Percentiles rank a stretch among this genome's conserved stretches.
Evolutionary conservation across 2,888 invertebrate species (phyloP).

Genomic region (Isoperla grammatica): DNA sequence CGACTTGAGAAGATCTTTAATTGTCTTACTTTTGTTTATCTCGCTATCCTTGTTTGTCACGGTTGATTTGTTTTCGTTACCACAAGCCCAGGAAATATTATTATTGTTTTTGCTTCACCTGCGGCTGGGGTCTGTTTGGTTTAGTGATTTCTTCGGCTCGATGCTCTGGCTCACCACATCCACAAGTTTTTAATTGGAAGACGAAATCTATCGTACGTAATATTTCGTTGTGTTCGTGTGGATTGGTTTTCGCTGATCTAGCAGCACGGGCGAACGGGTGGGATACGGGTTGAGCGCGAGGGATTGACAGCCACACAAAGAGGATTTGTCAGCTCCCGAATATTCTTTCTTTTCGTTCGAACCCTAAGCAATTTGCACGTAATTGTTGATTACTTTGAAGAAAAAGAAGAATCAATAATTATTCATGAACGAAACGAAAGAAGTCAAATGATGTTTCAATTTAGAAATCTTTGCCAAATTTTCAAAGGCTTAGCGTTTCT

Average conservation of each 20-base stretch:
- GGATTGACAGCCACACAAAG: constrained; percentile 17
- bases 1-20: not conserved
- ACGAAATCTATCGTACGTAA: no score
- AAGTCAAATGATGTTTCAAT: constrained; percentile 23
- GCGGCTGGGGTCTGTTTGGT: not conserved
- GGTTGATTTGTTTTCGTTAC: constrained; percentile 12
- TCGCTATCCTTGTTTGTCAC: not conserved
- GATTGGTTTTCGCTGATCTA: no score
- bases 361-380: constrained; percentile 17
- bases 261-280: not conserved
- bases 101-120: constrained; percentile 9
- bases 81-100: constrained; percentile 9
- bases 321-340: constrained; percentile 4
- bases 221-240: no score
- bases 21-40: constrained; percentile 2
- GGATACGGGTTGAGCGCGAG: not conserved
- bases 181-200: not conserved
- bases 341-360: not conserved
- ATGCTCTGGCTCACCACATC: constrained; percentile 8
- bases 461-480: constrained; percentile 23
- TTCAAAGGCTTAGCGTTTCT: constrained; percentile 19
- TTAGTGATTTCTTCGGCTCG: constrained; percentile 9
- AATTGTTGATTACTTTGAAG: constrained; percentile 20
- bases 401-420: constrained; percentile 22
- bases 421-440: constrained; percentile 19